phyloP scores from a whole-genome alignment of 1,140 invertebrate species.

The Latrodectus geometricus region DNA sequence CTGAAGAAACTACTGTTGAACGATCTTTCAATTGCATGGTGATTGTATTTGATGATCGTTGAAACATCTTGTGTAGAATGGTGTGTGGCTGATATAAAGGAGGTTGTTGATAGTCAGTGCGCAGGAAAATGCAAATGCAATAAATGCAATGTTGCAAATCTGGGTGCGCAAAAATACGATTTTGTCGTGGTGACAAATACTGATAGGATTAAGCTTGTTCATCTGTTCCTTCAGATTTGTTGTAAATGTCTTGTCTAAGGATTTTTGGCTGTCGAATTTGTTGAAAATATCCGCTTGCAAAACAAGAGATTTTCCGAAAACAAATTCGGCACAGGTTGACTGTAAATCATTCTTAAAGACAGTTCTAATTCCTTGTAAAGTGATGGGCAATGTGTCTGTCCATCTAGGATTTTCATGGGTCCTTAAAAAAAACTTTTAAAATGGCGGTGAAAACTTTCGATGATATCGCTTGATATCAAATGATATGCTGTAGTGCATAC shows the following conservation, averaged over 20 bases:
- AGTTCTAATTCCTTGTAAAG: too few species aligned
- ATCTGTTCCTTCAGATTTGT: too few species aligned
- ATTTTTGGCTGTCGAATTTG: too few species aligned
- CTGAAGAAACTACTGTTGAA: neutral
- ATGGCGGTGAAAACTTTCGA: constrained; percentile 69
- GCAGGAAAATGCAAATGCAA: neutral
- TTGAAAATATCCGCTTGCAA: too few species aligned
- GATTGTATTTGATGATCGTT: neutral
- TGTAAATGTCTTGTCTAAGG: too few species aligned
- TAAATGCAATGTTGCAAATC: too few species aligned
- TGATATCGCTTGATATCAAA: constrained; percentile 67
- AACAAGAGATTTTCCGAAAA: too few species aligned
- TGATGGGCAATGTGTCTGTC: neutral
- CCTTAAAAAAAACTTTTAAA: too few species aligned
- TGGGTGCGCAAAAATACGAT: neutral
- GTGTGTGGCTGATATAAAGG: neutral
- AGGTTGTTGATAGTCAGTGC: neutral
- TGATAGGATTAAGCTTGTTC: too few species aligned
- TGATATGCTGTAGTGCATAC: constrained; percentile 61
- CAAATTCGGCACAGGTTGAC: too few species aligned
- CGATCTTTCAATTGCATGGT: neutral
- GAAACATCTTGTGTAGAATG: neutral
- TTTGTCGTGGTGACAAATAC: too few species aligned
- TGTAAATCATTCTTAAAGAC: too few species aligned
- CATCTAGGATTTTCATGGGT: constrained; percentile 4